Evolutionary conservation across 2,888 invertebrate species (phyloP).

Genomic region (Thecophora atra): DNA sequence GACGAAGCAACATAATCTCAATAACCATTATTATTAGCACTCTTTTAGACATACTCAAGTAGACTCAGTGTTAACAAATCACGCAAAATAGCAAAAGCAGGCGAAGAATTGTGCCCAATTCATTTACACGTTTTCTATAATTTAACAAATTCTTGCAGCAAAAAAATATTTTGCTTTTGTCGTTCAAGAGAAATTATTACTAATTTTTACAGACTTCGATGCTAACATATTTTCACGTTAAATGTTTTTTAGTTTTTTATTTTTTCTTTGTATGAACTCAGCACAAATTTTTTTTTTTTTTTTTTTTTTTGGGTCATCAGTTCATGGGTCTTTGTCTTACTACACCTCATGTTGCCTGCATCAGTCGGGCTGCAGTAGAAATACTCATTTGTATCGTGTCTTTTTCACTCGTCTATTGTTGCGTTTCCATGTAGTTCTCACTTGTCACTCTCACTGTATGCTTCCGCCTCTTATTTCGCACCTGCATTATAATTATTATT

Average conservation of each 20-base stretch:
- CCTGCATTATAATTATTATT: background rate
- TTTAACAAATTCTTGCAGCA: too few species aligned
- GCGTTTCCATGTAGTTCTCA: background rate
- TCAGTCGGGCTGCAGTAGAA: too few species aligned
- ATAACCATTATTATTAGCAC: background rate
- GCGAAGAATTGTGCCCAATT: too few species aligned
- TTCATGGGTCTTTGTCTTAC: background rate
- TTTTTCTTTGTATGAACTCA: background rate
- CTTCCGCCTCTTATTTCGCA: background rate
- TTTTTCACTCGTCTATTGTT: background rate
- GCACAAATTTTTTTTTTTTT: background rate
- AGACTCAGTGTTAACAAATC: background rate
- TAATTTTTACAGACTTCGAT: too few species aligned
- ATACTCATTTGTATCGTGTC: background rate
- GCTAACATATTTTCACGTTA: background rate
- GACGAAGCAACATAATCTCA: background rate
- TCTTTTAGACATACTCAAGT: slow-evolving; percentile 12
- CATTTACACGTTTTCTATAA: too few species aligned
- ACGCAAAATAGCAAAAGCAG: background rate
- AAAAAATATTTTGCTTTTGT: too few species aligned
- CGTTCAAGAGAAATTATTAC: too few species aligned
- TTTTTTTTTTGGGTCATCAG: background rate
- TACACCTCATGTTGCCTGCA: background rate
- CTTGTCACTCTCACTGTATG: background rate
- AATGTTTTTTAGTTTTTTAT: background rate